Evolutionary conservation across 2,113 vertebrate genomes (phyloP), one percentile per base, ranked within the genome.

Genomic region (Perca flavescens): DNA sequence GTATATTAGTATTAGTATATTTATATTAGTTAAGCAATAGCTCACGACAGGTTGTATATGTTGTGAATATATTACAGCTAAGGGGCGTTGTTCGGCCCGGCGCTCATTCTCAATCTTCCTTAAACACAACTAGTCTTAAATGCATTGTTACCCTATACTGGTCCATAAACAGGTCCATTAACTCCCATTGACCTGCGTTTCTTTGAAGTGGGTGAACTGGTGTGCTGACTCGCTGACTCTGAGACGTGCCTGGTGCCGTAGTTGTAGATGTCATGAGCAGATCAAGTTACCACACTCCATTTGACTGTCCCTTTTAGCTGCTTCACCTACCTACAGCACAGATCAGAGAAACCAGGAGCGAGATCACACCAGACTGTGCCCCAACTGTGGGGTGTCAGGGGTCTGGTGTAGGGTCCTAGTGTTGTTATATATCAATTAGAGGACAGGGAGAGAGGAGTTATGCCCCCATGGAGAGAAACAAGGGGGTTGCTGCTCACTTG

Each of bases 361-460:
- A 54, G 83, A 83, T 88, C 89, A 71, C 87, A 80, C 82, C 77
- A 83, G 84, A 83, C 77, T 83, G 71, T 76, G 83, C 31, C 88
- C 88, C 88, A 87, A 87, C 85, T 89, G 89, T 80, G 91, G 34
- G 34, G 6, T 6, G 34, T 34, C 34, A 34, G 34, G 6, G 34
- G 34, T 34, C 86, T 43, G 83, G 56, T 83, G 80, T 75, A 77
- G 75, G 85, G 84, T 88, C 79, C 12, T 28, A n/a, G 81, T 91
- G 90, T 92, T 89, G 83, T 92, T 91, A 82, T 94, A 88, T 91
- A 92, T 91, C 92, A 94, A 94, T 93, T 94, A 94, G 83, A 80
- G 72, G 79, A 43, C 74, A 73, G 25, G 22, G 49, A 61, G 81
- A 80, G 52, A 74, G 79, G 52, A 62, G 76, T 65, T 77, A 68